Evolutionary conservation across 2,113 vertebrate genomes (phyloP).

Genomic region (Eublepharis macularius): DNA sequence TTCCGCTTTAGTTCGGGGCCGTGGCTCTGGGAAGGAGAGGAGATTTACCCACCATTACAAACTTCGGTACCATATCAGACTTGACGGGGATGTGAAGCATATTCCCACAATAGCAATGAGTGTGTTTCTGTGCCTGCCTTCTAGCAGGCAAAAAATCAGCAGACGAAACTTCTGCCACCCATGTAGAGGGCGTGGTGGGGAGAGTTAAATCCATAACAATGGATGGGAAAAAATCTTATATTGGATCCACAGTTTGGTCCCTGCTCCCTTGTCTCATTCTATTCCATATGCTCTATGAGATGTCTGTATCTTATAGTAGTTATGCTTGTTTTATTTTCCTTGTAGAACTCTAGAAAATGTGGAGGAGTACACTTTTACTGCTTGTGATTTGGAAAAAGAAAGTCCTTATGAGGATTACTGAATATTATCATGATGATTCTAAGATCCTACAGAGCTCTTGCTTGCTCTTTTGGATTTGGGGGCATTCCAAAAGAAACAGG

Average conservation of each 20-base stretch:
- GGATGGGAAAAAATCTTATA: neutral
- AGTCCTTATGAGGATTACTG: neutral
- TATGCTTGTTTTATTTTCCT: no score
- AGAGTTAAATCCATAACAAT: neutral
- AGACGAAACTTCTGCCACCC: neutral
- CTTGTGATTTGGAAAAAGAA: neutral
- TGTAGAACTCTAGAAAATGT: neutral
- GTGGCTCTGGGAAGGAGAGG: no score
- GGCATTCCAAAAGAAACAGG: neutral
- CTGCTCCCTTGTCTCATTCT: neutral
- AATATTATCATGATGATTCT: neutral
- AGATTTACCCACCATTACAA: no score
- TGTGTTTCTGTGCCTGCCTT: no score
- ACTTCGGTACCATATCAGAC: no score
- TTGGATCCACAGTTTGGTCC: neutral
- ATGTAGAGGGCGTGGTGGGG: no score
- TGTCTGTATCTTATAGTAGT: neutral
- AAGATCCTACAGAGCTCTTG: neutral
- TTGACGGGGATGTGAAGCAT: neutral
- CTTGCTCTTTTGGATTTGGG: neutral
- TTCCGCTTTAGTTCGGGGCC: no score
- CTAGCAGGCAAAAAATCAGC: neutral
- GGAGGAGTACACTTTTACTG: neutral
- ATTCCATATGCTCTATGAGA: neutral
- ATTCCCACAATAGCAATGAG: no score